phyloP scores from a whole-genome alignment of 2,888 invertebrate genomes.

The Epicampocera succincta region DNA sequence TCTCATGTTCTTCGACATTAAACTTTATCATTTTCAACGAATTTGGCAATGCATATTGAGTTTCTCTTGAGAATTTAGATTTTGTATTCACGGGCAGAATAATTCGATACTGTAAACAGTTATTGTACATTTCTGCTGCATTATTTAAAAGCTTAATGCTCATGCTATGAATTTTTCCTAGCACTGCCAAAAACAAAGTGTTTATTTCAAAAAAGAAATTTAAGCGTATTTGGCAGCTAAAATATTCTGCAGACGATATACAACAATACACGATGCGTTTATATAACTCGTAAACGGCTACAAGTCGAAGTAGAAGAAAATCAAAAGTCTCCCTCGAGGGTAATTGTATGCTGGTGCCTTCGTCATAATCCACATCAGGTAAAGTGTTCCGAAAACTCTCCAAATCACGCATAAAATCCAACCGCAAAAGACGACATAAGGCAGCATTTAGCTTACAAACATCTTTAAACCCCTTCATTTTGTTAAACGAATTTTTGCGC shows the following conservation, averaged over 20 bases:
- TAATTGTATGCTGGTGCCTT: constrained; percentile 71
- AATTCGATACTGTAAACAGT: constrained; percentile 69
- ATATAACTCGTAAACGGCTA: constrained; percentile 75
- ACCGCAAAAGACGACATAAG: constrained; percentile 76
- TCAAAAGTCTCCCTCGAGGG: constrained; percentile 77
- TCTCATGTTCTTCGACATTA: background rate
- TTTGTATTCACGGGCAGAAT: constrained; percentile 74
- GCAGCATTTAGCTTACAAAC: constrained; percentile 78
- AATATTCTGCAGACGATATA: constrained; percentile 74
- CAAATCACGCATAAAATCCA: constrained; percentile 76
- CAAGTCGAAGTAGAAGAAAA: constrained; percentile 75
- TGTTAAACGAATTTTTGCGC: constrained; percentile 78
- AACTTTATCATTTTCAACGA: constrained; percentile 59
- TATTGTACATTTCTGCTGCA: constrained; percentile 74
- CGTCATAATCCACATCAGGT: constrained; percentile 74
- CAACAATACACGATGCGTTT: constrained; percentile 76
- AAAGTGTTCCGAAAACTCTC: constrained; percentile 75
- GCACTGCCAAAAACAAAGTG: constrained; percentile 76
- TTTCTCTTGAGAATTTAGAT: constrained; percentile 70
- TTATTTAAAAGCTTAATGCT: constrained; percentile 72
- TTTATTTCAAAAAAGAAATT: constrained; percentile 78
- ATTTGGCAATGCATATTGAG: constrained; percentile 71
- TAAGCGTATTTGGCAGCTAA: constrained; percentile 74
- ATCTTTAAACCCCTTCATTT: constrained; percentile 77
- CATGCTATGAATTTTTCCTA: constrained; percentile 75